Base-by-base conservation (phyloP, 1,140 invertebrate genomes). In the Pentalonia nigronervosa region DNA sequence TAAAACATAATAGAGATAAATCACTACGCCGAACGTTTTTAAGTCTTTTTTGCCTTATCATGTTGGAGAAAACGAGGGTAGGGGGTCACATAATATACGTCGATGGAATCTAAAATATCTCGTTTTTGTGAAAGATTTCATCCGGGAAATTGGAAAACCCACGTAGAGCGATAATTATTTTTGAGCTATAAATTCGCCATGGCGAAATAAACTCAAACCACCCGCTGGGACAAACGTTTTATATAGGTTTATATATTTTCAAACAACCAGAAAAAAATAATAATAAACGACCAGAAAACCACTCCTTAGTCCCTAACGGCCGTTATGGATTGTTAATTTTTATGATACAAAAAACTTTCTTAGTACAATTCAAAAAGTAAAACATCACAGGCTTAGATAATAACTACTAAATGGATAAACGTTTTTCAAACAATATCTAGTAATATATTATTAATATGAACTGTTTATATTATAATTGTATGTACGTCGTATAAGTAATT, bases 261-360 rank as follows among this genome's bases (percentile, higher is more conserved):
- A 21, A 56, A 56, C 34, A 20, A 93, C 81, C 48, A 93, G 81
- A 56, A 93, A 93, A 86, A 84, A 36, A 84, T 86, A 84, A 93
- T 93, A 93, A 93, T 86, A 86, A 86, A 93, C 91, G 47, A 93
- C 81, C 91, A 86, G 91, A 83, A 81, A 84, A 93, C 76, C 91
- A 50, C 50, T 93, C 25, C 11, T 91, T 83, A 48, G 67, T 91
- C 45, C 30, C n/a, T n/a, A 53, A 93, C 60, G 47, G 48, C 91
- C 81, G 91, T 86, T 93, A 93, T 93, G 91, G 91, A 86, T 93
- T 93, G 91, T 93, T 93, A 93, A 93, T 93, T 93, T 93, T 84
- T 93, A 93, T 84, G 67, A 50, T 84, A 84, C 48, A 67, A 93
- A 93, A 53, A 86, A 93, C 89, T 90, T 90, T 90, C 89, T 90